A percentile compares a stretch with the other conserved stretches of the same genome.
These are phyloP conservation scores for Ditula angustiorana DNA, from an alignment of 2,888 invertebrate species.

Conservation along the genomic window DNA sequence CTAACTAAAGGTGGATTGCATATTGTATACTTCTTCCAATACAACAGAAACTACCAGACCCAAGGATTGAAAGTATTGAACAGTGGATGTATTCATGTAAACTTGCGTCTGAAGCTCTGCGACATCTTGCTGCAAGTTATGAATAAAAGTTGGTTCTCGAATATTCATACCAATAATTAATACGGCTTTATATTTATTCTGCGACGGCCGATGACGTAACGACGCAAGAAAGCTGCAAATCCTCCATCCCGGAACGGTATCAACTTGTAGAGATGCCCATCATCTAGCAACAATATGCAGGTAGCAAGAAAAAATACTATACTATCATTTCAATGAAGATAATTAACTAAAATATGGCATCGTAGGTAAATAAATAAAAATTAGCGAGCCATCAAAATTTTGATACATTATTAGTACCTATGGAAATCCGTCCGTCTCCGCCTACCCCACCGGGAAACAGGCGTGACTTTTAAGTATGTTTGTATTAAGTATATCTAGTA, in stretches of 20 bases:
- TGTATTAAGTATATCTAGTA: neutral
- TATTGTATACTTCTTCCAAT: no score
- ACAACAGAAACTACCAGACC: neutral
- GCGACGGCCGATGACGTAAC: slow-evolving; percentile 59
- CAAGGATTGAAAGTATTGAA: neutral
- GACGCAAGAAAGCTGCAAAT: slow-evolving; percentile 61
- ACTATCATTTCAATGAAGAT: neutral
- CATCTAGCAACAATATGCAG: slow-evolving; percentile 40
- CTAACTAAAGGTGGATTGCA: no score
- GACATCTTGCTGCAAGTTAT: slow-evolving; percentile 53
- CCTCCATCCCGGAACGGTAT: slow-evolving; percentile 58
- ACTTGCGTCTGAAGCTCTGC: slow-evolving; percentile 33
- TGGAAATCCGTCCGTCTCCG: no score
- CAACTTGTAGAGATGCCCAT: slow-evolving; percentile 56
- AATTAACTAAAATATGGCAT: neutral
- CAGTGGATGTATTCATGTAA: slow-evolving; percentile 1
- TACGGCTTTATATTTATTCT: slow-evolving; percentile 68
- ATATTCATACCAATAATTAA: slow-evolving; percentile 67
- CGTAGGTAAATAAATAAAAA: no score
- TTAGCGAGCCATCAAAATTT: no score
- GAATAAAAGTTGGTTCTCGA: slow-evolving; percentile 65
- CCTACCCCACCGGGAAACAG: no score
- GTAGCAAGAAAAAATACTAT: slow-evolving; percentile 20
- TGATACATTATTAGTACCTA: no score
- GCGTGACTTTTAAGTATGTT: no score